These are phyloP conservation scores for Carcinoscorpius rotundicauda DNA, from an alignment of 1,140 invertebrate genomes.

Conservation along the genomic window DNA sequence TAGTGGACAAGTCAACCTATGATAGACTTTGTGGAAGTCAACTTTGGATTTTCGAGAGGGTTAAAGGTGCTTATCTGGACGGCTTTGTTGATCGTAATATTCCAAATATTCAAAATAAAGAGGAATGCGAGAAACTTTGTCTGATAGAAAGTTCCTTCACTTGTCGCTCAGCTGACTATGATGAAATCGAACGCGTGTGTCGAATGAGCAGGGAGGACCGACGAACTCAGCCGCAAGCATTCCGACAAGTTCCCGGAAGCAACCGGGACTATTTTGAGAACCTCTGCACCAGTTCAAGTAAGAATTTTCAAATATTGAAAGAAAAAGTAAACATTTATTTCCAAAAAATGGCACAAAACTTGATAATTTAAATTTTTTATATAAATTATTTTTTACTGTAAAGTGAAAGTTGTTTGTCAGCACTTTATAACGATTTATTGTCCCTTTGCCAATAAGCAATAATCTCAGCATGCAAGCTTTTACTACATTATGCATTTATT, in stretches of 20 bases:
- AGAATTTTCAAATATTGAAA: conserved; percentile 8
- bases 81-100: conserved; percentile 38
- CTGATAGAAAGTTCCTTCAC: conserved; percentile 36
- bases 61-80: conserved; percentile 36
- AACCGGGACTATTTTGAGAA: conserved; percentile 42
- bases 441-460: no score
- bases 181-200: conserved; percentile 33
- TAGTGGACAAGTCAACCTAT: conserved; percentile 26
- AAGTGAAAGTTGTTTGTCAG: no score
- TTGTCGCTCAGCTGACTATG: conserved; percentile 40
- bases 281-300: conserved; percentile 35
- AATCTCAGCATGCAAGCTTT: no score
- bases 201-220: conserved; percentile 38
- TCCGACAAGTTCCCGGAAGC: conserved; percentile 31
- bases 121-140: conserved; percentile 39
- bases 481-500: no score
- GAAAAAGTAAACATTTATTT: no score
- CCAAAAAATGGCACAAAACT: no score
- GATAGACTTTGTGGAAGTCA: conserved; percentile 35
- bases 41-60: conserved; percentile 40
- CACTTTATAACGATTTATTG: no score
- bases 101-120: conserved; percentile 32
- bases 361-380: not conserved
- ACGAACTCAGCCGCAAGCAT: conserved; percentile 39
- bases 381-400: no score